A percentile compares a stretch with the other conserved stretches of the same genome.
Conservation (phyloP, 1,140 invertebrate genomes). For the Maconellicoccus hirsutus region DNA sequence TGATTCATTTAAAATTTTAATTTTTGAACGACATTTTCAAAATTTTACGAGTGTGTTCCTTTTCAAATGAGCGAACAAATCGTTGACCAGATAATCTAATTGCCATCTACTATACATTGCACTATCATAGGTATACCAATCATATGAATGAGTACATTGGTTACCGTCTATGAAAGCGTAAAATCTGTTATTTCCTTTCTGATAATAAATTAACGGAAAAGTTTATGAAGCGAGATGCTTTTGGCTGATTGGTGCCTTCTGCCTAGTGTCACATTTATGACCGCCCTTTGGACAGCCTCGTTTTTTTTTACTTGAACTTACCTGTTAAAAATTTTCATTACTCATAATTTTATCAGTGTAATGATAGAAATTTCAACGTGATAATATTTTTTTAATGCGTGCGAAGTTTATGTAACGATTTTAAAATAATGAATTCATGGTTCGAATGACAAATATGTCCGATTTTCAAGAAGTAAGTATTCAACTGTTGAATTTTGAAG, state of each 20-base stretch:
- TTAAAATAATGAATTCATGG: neutral
- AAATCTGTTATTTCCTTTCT: neutral
- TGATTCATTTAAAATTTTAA: too few relatives aligned
- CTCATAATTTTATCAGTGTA: neutral
- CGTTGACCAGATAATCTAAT: too few relatives aligned
- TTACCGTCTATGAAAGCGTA: constrained; percentile 14
- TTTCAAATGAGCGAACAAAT: too few relatives aligned
- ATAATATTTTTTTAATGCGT: neutral
- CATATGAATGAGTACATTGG: neutral
- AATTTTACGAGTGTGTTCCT: too few relatives aligned
- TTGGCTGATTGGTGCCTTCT: constrained; percentile 19
- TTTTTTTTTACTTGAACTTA: neutral
- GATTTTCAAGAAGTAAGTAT: constrained; percentile 20
- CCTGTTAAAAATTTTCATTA: neutral
- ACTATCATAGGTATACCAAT: too few relatives aligned
- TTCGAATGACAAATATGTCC: neutral
- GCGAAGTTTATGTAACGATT: neutral
- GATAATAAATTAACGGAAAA: constrained; percentile 15
- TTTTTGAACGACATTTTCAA: too few relatives aligned
- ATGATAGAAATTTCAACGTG: neutral
- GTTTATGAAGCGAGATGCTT: constrained; percentile 11
- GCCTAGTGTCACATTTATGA: constrained; percentile 17
- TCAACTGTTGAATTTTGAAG: too few relatives aligned
- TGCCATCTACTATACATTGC: too few relatives aligned
- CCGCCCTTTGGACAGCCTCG: constrained; percentile 18